Evolutionary conservation across 2,888 invertebrate genomes (phyloP), one percentile per base, ranked within the genome.

Genomic region (Eupithecia dodoneata): DNA sequence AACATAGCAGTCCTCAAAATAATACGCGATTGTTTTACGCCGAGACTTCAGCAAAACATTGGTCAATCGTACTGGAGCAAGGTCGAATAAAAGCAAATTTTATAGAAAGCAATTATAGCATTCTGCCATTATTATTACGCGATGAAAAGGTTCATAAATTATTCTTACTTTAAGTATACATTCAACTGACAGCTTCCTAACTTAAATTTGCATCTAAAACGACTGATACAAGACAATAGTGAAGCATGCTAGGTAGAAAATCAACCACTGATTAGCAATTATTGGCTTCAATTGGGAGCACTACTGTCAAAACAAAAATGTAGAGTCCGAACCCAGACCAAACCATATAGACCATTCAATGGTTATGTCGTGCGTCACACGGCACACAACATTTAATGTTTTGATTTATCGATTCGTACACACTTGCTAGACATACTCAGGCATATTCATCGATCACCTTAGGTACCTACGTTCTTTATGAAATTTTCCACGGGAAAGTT

Each of bases 211-310:
- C 30, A 63, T 63, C 30, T 4, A 63, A 59, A 63, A 63, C 12
- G 18, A 30, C 18, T 30, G 30, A 63, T 9, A 59, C 66, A 74
- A 67, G 66, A 41, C 7, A 66, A 59, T 7, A 42, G 42, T 66
- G 15, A 66, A 18, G 42, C 41, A 66, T 42, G 66, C 42, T 30
- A 30, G 10, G 15, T 66, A 42, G 42, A 42, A 71, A 71, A 73
- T 15, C 41, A 10, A 52, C 66, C 80, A 80, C 83, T 86, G 45
- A 73, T 71, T 73, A 66, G 45, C 70, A 55, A 70, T 87, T 76
- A 91, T 91, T 90, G 89, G 85, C 83, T 87, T 87, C 90, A 92
- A 92, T 91, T 91, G 90, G 85, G 85, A 87, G 79, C 84, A 85
- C 83, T 83, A 86, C 83, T 82, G 79, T 84, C 83, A 85, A 85